Conservation (phyloP, 2,888 invertebrate species). For the Deroplatys truncata region DNA sequence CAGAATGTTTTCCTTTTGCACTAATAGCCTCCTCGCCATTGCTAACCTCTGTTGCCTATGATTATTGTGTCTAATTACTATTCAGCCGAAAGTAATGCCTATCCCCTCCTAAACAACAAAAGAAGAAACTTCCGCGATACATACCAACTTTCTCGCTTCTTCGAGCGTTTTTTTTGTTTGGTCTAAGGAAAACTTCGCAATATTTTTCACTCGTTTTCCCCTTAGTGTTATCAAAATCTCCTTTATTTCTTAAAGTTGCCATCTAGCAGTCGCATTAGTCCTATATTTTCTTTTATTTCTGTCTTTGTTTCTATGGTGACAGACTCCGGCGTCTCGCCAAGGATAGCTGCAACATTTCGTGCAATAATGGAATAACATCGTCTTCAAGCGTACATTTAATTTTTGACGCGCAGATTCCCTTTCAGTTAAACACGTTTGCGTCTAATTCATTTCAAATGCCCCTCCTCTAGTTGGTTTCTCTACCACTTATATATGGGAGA, state of each 20-base stretch:
- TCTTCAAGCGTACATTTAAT: neutral
- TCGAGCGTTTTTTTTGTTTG: neutral
- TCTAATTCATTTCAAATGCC: too few relatives aligned
- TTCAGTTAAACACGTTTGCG: neutral
- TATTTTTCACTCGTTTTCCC: neutral
- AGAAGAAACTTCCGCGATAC: neutral
- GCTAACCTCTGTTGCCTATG: neutral
- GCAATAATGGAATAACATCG: neutral
- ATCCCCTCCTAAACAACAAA: neutral
- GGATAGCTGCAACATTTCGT: neutral
- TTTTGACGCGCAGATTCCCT: neutral
- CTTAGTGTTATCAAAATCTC: neutral
- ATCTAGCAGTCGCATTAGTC: neutral
- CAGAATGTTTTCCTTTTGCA: too few relatives aligned
- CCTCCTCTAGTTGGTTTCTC: too few relatives aligned
- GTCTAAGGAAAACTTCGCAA: neutral
- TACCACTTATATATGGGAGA: too few relatives aligned
- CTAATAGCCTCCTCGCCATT: neutral
- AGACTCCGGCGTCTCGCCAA: neutral
- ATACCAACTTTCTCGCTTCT: neutral
- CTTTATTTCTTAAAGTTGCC: neutral
- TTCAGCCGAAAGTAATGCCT: neutral
- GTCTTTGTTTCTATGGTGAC: constrained; percentile 6
- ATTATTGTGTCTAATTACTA: neutral
- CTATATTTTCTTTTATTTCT: constrained; percentile 10